Evolutionary conservation across 2,113 vertebrate genomes (phyloP).

Genomic region (Aphyosemion australe): DNA sequence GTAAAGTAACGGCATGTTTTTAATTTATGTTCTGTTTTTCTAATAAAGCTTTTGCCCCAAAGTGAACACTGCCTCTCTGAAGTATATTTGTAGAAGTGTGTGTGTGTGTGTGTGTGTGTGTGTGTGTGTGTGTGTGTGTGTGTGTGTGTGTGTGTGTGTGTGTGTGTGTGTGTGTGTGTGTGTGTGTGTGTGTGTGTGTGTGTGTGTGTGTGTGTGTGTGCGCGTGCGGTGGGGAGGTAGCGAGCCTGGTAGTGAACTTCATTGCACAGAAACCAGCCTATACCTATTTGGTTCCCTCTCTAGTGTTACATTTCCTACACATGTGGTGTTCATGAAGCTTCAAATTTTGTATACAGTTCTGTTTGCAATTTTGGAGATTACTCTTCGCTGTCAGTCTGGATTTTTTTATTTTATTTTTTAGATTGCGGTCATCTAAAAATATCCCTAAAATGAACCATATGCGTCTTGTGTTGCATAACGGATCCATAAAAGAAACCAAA

Average conservation of each 20-base stretch:
- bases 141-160: no score
- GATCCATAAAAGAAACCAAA: slow-evolving; percentile 29
- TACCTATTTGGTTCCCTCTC: slow-evolving; percentile 41
- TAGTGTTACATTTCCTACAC: slow-evolving; percentile 64
- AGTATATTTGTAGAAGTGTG: slow-evolving; percentile 36
- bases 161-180: no score
- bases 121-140: no score
- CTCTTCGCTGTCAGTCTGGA: slow-evolving; percentile 40
- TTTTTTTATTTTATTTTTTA: slow-evolving; percentile 22
- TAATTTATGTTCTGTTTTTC: slow-evolving; percentile 74
- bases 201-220: no score
- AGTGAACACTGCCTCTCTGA: slow-evolving; percentile 62
- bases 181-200: no score
- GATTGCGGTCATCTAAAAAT: slow-evolving; percentile 74
- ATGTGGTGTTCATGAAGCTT: slow-evolving; percentile 48
- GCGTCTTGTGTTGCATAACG: slow-evolving; percentile 68
- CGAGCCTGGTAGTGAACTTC: slow-evolving; percentile 48
- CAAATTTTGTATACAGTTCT: slow-evolving; percentile 21
- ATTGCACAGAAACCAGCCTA: slow-evolving; percentile 46
- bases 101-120: no score
- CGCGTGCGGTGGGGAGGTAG: no score
- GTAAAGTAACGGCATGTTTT: slow-evolving; percentile 70
- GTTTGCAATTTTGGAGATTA: slow-evolving; percentile 47
- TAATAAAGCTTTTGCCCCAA: slow-evolving; percentile 72
- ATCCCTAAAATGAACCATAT: slow-evolving; percentile 77